A percentile compares a stretch with the other conserved stretches of the same genome.
Evolutionary conservation across 2,797 vertebrate species (phyloP).

Genomic region (Pseudocheirus occidentalis): DNA sequence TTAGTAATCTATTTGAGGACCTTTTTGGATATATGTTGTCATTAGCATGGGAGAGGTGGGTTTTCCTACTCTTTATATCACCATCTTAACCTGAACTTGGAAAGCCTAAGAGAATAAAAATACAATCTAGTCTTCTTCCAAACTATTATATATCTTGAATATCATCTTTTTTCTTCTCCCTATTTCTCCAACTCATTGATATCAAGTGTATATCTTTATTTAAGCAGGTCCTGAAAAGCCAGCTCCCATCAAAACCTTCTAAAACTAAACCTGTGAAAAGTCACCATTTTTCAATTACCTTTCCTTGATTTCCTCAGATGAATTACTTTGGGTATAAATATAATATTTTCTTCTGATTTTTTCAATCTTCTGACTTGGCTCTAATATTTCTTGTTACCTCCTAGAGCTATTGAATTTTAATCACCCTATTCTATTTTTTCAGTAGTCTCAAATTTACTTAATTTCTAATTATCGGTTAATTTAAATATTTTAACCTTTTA

Average conservation of each 20-base stretch:
- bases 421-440: background rate
- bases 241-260: constrained; percentile 35
- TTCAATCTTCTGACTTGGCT: background rate
- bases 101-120: background rate
- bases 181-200: background rate
- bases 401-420: background rate
- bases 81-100: background rate
- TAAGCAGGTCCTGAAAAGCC: constrained; percentile 35
- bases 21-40: background rate
- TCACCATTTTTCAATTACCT: constrained; percentile 46
- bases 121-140: background rate
- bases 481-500: constrained; percentile 36
- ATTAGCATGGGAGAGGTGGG: background rate
- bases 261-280: constrained; percentile 26
- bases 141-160: background rate
- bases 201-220: background rate
- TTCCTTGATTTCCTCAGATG: constrained; percentile 17
- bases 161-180: background rate
- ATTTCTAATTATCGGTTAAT: constrained; percentile 11
- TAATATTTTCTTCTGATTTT: background rate
- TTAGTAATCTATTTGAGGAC: background rate
- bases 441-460: constrained; percentile 27
- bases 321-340: background rate
- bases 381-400: background rate
- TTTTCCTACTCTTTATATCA: background rate